These are phyloP conservation scores for Drosophila prolongata DNA, from an alignment of 2,888 invertebrate species.

Conservation along the genomic window DNA sequence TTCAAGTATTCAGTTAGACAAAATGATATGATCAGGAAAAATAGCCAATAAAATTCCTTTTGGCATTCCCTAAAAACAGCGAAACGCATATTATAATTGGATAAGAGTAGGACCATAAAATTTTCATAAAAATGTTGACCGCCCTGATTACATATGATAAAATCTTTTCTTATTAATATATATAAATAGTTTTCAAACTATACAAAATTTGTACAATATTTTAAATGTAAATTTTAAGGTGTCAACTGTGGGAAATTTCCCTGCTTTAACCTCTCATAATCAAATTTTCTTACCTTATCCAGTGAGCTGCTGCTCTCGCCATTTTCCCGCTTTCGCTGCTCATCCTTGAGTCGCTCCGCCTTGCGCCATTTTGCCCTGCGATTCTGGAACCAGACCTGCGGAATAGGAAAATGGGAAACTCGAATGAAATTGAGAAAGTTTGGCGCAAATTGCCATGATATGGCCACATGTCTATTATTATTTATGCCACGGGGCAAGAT, in stretches of 20 bases:
- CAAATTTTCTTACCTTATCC: slow-evolving; percentile 81
- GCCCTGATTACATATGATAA: too few relatives aligned
- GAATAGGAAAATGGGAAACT: background rate
- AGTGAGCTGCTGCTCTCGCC: slow-evolving; percentile 88
- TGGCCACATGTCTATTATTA: slow-evolving; percentile 51
- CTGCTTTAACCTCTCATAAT: background rate
- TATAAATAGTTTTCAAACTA: too few relatives aligned
- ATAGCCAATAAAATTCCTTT: too few relatives aligned
- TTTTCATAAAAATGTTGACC: too few relatives aligned
- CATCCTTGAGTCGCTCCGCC: slow-evolving; percentile 95
- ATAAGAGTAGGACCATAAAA: too few relatives aligned
- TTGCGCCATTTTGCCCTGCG: slow-evolving; percentile 96
- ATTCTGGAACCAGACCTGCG: slow-evolving; percentile 97
- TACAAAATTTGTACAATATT: too few relatives aligned
- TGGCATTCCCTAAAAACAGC: too few relatives aligned
- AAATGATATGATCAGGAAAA: too few relatives aligned
- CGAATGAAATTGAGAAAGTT: slow-evolving; percentile 51
- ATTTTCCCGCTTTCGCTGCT: slow-evolving; percentile 93
- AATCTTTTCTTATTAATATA: too few relatives aligned
- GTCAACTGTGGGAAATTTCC: background rate
- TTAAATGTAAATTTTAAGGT: background rate
- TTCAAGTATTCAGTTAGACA: too few relatives aligned
- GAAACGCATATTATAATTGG: too few relatives aligned
- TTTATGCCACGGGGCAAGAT: slow-evolving; percentile 60
- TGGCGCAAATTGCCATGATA: slow-evolving; percentile 59